Evolutionary conservation across 2,797 vertebrate species (phyloP).

Genomic region (Phaenicophaeus curvirostris): DNA sequence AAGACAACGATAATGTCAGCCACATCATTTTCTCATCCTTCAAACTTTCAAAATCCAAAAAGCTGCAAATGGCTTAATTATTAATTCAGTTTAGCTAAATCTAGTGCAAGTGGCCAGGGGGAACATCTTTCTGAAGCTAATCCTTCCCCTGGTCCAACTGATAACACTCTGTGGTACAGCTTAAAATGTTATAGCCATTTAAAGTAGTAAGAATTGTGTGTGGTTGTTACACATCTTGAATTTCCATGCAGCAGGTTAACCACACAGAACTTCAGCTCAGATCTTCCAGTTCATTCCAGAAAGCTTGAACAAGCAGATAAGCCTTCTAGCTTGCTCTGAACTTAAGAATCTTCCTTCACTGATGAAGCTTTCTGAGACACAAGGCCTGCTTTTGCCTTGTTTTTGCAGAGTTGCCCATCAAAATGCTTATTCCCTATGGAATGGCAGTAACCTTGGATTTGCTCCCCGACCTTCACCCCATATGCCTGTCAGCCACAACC

Average conservation of each 20-base stretch:
- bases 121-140: neutral
- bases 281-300: neutral
- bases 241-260: neutral
- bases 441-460: neutral
- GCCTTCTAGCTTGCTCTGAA: neutral
- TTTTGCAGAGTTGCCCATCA: neutral
- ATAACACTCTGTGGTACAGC: neutral
- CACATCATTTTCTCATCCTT: neutral
- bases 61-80: neutral
- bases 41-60: constrained; percentile 8
- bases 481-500: neutral
- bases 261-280: neutral
- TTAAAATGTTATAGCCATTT: neutral
- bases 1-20: neutral
- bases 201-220: neutral
- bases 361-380: neutral
- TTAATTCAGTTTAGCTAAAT: neutral
- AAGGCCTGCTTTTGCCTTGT: neutral
- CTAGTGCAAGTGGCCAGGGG: neutral
- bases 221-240: neutral
- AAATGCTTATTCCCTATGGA: neutral
- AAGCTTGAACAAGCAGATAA: neutral
- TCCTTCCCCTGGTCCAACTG: neutral
- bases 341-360: neutral
- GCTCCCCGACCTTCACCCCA: rapidly evolving